Evolutionary conservation across 2,888 invertebrate genomes (phyloP).

Genomic region (Myathropa florea): DNA sequence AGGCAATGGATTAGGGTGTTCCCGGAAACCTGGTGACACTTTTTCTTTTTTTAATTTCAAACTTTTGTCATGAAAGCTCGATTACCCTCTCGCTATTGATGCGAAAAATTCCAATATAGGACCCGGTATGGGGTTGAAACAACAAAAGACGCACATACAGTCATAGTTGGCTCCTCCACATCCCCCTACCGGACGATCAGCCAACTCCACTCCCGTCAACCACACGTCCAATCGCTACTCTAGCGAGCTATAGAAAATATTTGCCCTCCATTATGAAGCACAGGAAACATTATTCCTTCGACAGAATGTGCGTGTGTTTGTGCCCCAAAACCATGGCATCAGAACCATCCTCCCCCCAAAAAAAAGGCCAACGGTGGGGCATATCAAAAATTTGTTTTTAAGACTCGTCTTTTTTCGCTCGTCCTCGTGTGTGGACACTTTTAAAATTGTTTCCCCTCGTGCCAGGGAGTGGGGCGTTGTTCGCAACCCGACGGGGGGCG

Average conservation of each 20-base stretch:
- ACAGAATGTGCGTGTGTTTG: constrained; percentile 7
- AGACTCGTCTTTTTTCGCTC: background rate
- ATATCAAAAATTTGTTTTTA: constrained; percentile 26
- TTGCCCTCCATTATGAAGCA: constrained; percentile 41
- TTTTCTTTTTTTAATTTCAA: constrained; percentile 4
- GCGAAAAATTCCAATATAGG: constrained; percentile 10
- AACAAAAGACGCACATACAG: background rate
- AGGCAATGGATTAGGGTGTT: background rate
- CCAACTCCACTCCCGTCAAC: constrained; percentile 1
- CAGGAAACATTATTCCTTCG: constrained; percentile 46
- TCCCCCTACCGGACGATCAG: background rate
- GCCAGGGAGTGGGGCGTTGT: constrained; percentile 3
- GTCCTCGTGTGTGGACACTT: constrained; percentile 13
- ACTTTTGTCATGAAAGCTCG: constrained; percentile 28
- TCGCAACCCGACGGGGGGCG: too few relatives aligned
- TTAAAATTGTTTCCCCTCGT: constrained; percentile 38
- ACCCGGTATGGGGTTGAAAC: background rate
- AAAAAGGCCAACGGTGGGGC: background rate
- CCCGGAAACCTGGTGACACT: background rate
- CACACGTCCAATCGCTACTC: constrained; percentile 59
- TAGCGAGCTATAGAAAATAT: constrained; percentile 43
- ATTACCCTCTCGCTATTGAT: constrained; percentile 33
- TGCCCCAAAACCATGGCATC: too few relatives aligned
- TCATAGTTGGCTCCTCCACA: background rate
- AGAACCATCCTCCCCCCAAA: too few relatives aligned